Evolutionary conservation across 2,888 invertebrate genomes (phyloP).

Genomic region (Tetragnatha montana): DNA sequence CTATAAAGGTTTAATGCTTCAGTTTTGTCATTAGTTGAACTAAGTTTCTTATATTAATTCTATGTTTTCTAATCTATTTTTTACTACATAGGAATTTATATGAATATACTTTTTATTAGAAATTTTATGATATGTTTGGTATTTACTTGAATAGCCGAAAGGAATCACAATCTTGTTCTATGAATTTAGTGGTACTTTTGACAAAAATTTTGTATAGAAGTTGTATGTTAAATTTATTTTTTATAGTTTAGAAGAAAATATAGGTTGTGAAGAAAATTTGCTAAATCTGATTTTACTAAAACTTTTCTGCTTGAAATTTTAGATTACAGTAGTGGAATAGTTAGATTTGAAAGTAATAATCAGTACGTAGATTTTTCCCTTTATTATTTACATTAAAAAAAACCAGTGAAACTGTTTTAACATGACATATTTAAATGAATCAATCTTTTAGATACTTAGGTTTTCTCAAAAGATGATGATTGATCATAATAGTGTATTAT

Average conservation of each 20-base stretch:
- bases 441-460: too few relatives aligned
- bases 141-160: not conserved
- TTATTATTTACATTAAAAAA: not conserved
- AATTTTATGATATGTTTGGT: not conserved
- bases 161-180: not conserved
- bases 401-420: not conserved
- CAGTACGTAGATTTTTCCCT: not conserved
- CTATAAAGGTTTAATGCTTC: conserved; percentile 1
- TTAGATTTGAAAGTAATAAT: not conserved
- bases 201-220: not conserved
- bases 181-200: not conserved
- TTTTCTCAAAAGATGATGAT: not conserved
- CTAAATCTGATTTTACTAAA: not conserved
- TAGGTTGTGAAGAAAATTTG: not conserved
- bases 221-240: conserved; percentile 14
- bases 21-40: not conserved
- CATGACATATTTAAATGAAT: too few relatives aligned
- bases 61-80: not conserved
- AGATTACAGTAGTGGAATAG: not conserved
- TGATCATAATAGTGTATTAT: conserved; percentile 8
- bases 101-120: not conserved
- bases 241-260: conserved; percentile 6
- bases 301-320: not conserved
- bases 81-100: not conserved
- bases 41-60: not conserved